A percentile compares a stretch with the other conserved stretches of the same genome.
These are phyloP conservation scores for Leptopilina clavipes DNA, from an alignment of 1,140 invertebrate species.

Conservation along the genomic window DNA sequence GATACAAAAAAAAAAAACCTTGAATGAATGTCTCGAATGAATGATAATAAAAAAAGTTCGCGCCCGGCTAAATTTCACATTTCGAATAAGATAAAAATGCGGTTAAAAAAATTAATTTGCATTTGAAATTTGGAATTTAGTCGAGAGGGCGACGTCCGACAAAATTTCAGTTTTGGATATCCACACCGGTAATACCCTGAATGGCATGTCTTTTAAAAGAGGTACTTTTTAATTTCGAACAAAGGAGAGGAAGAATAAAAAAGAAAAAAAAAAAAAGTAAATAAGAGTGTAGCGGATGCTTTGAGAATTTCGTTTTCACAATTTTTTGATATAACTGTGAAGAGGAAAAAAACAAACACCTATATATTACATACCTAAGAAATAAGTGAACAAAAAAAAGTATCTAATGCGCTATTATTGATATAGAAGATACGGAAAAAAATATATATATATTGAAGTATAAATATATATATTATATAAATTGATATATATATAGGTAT, in stretches of 20 bases:
- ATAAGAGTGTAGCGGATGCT: conserved; percentile 58
- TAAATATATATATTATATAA: conserved; percentile 70
- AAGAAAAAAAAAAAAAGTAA: conserved; percentile 53
- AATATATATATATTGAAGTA: conserved; percentile 69
- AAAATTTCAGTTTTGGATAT: conserved; percentile 74
- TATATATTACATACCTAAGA: conserved; percentile 74
- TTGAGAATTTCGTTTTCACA: conserved; percentile 71
- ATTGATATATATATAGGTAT: conserved; percentile 64
- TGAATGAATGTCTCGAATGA: conserved; percentile 59
- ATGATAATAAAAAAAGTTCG: conserved; percentile 56
- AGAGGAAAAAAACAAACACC: conserved; percentile 64
- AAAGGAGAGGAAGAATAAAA: conserved; percentile 56
- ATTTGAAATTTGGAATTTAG: conserved; percentile 38
- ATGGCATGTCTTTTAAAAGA: conserved; percentile 73
- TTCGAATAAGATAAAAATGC: too few species aligned
- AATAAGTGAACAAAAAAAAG: conserved; percentile 72
- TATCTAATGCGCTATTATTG: conserved; percentile 74
- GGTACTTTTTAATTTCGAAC: conserved; percentile 60
- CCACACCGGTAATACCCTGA: conserved; percentile 76
- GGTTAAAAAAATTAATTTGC: too few species aligned
- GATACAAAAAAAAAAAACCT: conserved; percentile 47
- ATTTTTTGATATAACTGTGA: conserved; percentile 71
- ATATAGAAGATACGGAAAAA: conserved; percentile 72
- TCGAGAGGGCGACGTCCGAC: conserved; percentile 54
- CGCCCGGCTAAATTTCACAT: conserved; percentile 48